Evolutionary conservation across 2,797 vertebrate genomes (phyloP), one percentile per base, ranked within the genome.

Genomic region (Babyrousa celebensis): DNA sequence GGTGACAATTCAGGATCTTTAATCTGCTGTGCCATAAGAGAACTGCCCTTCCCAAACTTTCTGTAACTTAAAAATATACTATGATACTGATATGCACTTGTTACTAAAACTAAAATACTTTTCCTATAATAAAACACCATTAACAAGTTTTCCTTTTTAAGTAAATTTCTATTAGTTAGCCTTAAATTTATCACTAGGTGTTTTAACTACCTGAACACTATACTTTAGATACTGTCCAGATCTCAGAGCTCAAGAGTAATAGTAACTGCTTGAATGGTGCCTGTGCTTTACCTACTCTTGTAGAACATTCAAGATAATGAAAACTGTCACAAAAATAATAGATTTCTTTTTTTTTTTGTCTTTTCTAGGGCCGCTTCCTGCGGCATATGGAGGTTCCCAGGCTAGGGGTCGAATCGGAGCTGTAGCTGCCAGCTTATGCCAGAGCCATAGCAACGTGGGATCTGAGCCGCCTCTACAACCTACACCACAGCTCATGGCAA

Each of bases 141-240:
- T 78, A 93, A 78, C 27, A 83, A 94, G 14, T 29, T 67, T 83
- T 88, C 27, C 25, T 89, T 92, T 95, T 85, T 32, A 74, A 96
- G 40, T 12, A 93, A 89, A 54, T 87, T 29, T 58, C 68, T 48
- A 75, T 29, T 75, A 83, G 23, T 84, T 48, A 83, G 84, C 36
- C 48, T 78, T 43, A 21, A 92, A 60, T 79, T 85, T 85, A 93
- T 71, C 56, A 83, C 11, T 52, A 21, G 56, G 21, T 27, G 71
- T 71, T 95, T 88, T 77, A 94, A 91, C 12, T 14, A 86, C 20
- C 60, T 23, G 9, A 84, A 78, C 29, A 80, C 29, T 0, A 48
- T 67, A n/a, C 63, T 70, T 79, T 60, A 95, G 52, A 72, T 84
- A 78, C 0, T 63, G 40, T 62, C 36, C 54, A 15, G 68, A 71